Evolutionary conservation across 30 jellyfish, hydroid and myxozoan species (phyloP).

Genomic region (Aurelia aurita complex sp. Pacific): DNA sequence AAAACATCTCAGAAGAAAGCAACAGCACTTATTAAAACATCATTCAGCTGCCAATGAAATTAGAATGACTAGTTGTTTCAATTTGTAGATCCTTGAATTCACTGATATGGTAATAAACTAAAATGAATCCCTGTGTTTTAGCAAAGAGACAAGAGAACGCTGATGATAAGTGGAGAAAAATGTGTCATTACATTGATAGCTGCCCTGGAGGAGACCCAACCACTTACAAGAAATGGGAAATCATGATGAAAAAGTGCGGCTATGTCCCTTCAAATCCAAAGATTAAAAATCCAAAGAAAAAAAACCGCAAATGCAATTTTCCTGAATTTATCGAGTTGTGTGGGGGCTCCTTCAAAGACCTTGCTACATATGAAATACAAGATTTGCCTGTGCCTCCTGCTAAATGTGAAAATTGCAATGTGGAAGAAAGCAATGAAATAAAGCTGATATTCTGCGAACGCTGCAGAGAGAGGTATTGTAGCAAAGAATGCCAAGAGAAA

Average conservation of each 20-base stretch:
- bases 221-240: conserved; percentile 25
- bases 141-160: conserved; percentile 21
- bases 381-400: conserved; percentile 37
- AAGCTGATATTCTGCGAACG: conserved; percentile 27
- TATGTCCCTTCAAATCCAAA: conserved; percentile 16
- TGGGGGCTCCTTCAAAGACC: conserved; percentile 17
- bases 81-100: too few relatives aligned
- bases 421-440: not conserved
- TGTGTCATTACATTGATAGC: conserved; percentile 8
- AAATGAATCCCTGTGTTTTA: not conserved
- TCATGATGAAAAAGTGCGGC: conserved; percentile 14
- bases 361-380: conserved; percentile 30
- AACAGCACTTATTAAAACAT: too few relatives aligned
- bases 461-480: conserved; percentile 42
- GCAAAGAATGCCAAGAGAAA: conserved; percentile 27
- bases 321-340: conserved; percentile 42
- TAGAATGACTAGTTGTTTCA: too few relatives aligned
- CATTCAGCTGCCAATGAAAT: too few relatives aligned
- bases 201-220: conserved; percentile 27
- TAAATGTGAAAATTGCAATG: conserved; percentile 13
- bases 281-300: conserved; percentile 14
- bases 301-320: conserved; percentile 20
- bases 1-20: too few relatives aligned
- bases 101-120: too few relatives aligned
- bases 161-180: conserved; percentile 14